Base-by-base conservation (phyloP, 2,888 invertebrate species). In the Agrotis ipsilon region DNA sequence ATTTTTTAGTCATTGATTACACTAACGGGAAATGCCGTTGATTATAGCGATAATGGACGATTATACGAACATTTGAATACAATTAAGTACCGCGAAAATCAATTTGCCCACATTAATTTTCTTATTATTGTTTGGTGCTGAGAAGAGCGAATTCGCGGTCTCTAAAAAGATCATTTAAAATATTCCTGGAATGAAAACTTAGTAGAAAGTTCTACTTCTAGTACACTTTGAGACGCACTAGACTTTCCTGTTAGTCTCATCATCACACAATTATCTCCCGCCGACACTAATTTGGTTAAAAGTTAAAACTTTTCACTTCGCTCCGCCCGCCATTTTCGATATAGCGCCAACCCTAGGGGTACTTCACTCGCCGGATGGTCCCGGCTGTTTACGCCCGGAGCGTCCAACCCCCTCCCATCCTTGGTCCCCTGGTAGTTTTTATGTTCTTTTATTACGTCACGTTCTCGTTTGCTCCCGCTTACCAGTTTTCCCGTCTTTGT, bases 361-460 rank as follows among this genome's bases (percentile, higher is more conserved):
- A 69, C 77, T 81, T 66, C 81, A 75, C 71, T 80, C 72, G 77
- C 84, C 84, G 84, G 81, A 75, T 80, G 78, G 78, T 79, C 85
- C 83, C 86, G 87, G 82, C 86, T 84, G 84, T 83, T 83, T 83
- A 82, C 87, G 85, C 79, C 85, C 86, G 81, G 78, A 80, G 78
- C 81, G 74, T 74, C 75, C 78, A 55, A 80, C 82, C 83, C 87
- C 86, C 80, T 74, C 82, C 85, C 77, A 67, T 72, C 69, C 45
- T 67, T 72, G 68, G 80, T 84, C 84, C 85, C 83, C 82, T 80
- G 80, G 81, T 81, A 81, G 83, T 82, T 83, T 84, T 86, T 82
- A 86, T 85, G 84, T 83, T 84, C 85, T 83, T 84, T 84, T 84
- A 84, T 84, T 87, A 87, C 85, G 84, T 83, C 83, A 87, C 86